Conservation (phyloP, 2,797 vertebrate species). For the Remorina albescens region DNA sequence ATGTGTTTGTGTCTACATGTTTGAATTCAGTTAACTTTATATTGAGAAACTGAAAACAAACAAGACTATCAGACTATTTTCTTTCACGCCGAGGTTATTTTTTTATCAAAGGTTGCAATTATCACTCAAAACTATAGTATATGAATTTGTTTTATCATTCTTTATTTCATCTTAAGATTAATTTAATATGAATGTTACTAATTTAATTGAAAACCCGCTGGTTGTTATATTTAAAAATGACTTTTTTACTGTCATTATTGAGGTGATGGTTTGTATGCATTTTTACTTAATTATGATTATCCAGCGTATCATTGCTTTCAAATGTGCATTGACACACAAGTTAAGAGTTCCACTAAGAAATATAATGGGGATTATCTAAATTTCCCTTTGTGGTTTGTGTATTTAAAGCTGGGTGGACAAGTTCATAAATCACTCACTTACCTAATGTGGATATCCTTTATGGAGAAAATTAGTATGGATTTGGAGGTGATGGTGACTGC, state of each 20-base stretch:
- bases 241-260: background rate
- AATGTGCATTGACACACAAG: slow-evolving; percentile 33
- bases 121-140: background rate
- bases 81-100: too few species aligned
- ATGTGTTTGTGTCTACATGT: too few species aligned
- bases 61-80: too few species aligned
- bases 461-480: slow-evolving; percentile 83
- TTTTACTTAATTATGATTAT: slow-evolving; percentile 21
- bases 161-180: background rate
- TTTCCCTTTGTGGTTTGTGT: slow-evolving; percentile 61
- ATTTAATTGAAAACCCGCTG: background rate
- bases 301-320: slow-evolving; percentile 7
- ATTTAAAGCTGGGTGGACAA: slow-evolving; percentile 69
- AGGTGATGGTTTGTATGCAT: background rate
- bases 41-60: slow-evolving; percentile 2
- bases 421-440: slow-evolving; percentile 82
- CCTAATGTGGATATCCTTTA: slow-evolving; percentile 78
- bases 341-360: slow-evolving; percentile 39
- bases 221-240: background rate
- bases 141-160: background rate
- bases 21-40: slow-evolving; percentile 6
- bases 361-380: slow-evolving; percentile 52
- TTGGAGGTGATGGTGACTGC: slow-evolving; percentile 77
- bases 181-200: background rate
- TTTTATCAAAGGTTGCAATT: background rate